phyloP scores from a whole-genome alignment of 2,888 invertebrate genomes.

The Ctenicera cuprea region DNA sequence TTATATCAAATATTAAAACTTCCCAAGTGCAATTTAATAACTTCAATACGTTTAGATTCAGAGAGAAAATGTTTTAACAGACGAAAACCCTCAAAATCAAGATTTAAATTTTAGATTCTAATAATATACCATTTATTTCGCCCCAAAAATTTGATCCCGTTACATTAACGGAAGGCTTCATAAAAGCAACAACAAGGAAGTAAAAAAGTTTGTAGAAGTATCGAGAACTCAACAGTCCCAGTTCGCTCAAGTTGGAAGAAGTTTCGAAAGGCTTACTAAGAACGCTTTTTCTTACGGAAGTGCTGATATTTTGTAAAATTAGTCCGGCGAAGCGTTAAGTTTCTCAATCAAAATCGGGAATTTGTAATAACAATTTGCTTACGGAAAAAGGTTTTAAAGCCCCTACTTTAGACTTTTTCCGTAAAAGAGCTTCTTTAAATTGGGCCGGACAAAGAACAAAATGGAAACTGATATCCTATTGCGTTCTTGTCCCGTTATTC shows the following conservation, averaged over 20 bases:
- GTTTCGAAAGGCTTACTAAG: constrained; percentile 22
- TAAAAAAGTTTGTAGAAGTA: constrained; percentile 30
- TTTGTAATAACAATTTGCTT: constrained; percentile 25
- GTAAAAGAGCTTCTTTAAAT: constrained; percentile 11
- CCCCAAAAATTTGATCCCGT: constrained; percentile 18
- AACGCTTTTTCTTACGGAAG: constrained; percentile 22
- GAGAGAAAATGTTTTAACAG: too few species aligned
- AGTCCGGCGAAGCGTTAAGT: constrained; percentile 12
- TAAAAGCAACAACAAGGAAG: constrained; percentile 35
- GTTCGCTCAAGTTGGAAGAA: constrained; percentile 27
- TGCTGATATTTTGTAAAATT: constrained; percentile 36
- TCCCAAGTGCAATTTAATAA: too few species aligned
- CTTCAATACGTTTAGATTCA: too few species aligned
- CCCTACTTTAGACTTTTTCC: neutral
- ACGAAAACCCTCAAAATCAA: too few species aligned
- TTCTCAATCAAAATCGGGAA: constrained; percentile 25
- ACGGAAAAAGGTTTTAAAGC: constrained; percentile 11
- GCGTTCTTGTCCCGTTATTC: constrained; percentile 52
- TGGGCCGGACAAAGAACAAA: constrained; percentile 39
- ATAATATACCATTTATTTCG: neutral
- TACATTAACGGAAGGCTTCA: constrained; percentile 25
- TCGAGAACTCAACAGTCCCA: constrained; percentile 36
- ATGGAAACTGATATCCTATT: constrained; percentile 52
- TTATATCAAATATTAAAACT: too few species aligned
- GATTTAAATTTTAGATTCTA: too few species aligned